These are phyloP conservation scores for Scaptomyza reducta DNA, from an alignment of 2,888 invertebrate genomes.

Conservation along the genomic window DNA sequence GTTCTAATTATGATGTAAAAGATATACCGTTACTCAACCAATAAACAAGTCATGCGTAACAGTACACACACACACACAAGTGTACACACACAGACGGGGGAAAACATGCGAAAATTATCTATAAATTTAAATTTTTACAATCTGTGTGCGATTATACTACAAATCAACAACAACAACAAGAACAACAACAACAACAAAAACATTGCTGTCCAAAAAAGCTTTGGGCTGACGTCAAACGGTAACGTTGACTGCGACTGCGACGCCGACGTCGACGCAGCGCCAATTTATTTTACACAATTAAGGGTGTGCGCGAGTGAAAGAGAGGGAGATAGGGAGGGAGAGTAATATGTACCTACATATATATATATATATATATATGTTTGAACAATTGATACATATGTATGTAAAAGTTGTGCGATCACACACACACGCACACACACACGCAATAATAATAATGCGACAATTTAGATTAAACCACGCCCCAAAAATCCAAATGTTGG, in stretches of 20 bases:
- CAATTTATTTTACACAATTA: slow-evolving; percentile 81
- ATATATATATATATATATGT: slow-evolving; percentile 18
- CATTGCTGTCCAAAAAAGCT: slow-evolving; percentile 76
- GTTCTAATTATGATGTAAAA: slow-evolving; percentile 32
- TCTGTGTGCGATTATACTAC: slow-evolving; percentile 75
- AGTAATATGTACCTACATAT: slow-evolving; percentile 11
- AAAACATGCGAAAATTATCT: slow-evolving; percentile 79
- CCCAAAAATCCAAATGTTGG: slow-evolving; percentile 39
- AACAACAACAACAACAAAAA: slow-evolving; percentile 38
- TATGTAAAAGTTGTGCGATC: slow-evolving; percentile 68
- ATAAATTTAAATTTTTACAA: slow-evolving; percentile 81
- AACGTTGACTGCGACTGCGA: slow-evolving; percentile 31
- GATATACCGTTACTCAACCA: slow-evolving; percentile 35
- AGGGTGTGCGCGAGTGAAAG: slow-evolving; percentile 64
- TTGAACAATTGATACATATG: slow-evolving; percentile 41
- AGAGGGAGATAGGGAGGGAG: slow-evolving; percentile 21
- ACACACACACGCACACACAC: slow-evolving; percentile 11
- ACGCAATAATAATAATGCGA: slow-evolving; percentile 72
- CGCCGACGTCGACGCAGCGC: slow-evolving; percentile 59
- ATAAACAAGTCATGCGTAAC: slow-evolving; percentile 76
- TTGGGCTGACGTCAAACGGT: slow-evolving; percentile 76
- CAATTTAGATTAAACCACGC: slow-evolving; percentile 80
- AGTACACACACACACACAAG: slow-evolving; percentile 17
- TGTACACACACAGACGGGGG: slow-evolving; percentile 15
- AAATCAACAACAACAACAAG: slow-evolving; percentile 31